Base-by-base conservation (phyloP, 1,140 invertebrate genomes). In the Coelopa frigida region DNA sequence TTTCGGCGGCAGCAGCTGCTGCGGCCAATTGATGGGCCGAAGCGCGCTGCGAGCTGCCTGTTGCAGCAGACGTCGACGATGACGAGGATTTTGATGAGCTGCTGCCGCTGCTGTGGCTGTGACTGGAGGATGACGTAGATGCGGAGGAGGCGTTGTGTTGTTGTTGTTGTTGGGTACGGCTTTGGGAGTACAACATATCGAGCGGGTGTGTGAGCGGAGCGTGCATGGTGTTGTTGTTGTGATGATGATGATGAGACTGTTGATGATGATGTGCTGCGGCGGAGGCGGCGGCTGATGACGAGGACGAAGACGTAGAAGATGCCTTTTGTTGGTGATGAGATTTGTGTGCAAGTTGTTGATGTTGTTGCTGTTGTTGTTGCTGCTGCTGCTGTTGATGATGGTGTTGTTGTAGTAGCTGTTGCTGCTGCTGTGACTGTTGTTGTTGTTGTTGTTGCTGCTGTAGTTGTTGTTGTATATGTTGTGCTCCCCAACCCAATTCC, bases 401-500 rank as follows among this genome's bases (percentile, higher is more conserved):
- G n/a, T 33, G 49, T 8, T 44, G 48, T 11, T 44, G 48, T 10
- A 49, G 51, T 27, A 51, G 48, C 7, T 53, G 46, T 18, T 48
- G 45, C 7, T 52, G 24, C 4, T 53, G 36, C 11, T 44, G 46
- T 11, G 46, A 43, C 18, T n/a, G n/a, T 24, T 44, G 41, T 43
- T 41, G 44, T 27, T 48, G 43, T 42, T 47, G 46, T 43, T 52
- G 52, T 36, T 46, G 44, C 49, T 54, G 60, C 48, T 50, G 57
- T 55, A 40, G 39, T 40, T 43, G 31, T 27, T 46, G 38, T 24
- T 49, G 46, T 31, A 26, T 29, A 61, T 65, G 64, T 60, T 66
- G 66, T 68, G 57, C 62, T 67, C 67, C 67, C 67, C 60, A 66
- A 55, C 60, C 64, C 66, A 61, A 58, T 61, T 70, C 67, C 67